Base-by-base conservation (phyloP, 2,113 vertebrate species). In the Albula glossodonta region DNA sequence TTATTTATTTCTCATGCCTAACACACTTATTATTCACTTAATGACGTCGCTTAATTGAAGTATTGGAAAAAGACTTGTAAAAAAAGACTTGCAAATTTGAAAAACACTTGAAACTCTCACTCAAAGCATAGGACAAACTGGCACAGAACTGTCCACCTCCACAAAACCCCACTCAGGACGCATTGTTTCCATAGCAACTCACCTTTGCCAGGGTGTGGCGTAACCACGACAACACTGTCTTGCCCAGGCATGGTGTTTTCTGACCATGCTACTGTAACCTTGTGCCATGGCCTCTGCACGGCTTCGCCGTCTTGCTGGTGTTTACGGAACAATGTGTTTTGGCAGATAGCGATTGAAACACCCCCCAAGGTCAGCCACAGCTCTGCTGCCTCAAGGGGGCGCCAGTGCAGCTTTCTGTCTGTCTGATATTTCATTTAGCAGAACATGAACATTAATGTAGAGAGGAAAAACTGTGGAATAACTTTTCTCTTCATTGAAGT, bases 211-310 rank as follows among this genome's bases (percentile, higher is more conserved):
- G 86, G 80, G 89, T 88, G 31, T 5, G 0, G 3, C 78, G 89
- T 93, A 91, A 90, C 83, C 84, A 90, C 74, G 93, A 92, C 89
- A 89, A 41, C 31, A 41, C 31, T 41, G 31, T 41, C 31, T 41
- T 41, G 31, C 31, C 31, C 31, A 41, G 31, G 31, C 31, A 41
- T 41, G 31, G 31, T 41, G 31, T 41, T 41, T 41, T 41, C 31
- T 41, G 31, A 41, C 31, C 31, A 31, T 82, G 80, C 79, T 88
- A 85, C 82, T 11, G 82, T 87, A 89, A 88, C 88, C 85, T 92
- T 89, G 90, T 41, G 51, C 74, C n/a, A 51, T 52, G 50, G 51
- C 25, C 74, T 22, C 31, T 51, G 4, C 77, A 60, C 57, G 83
- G 49, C 48, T 78, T 25, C 80, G 81, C 78, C 49, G 22, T 78